Percentiles rank a stretch among this genome's conserved stretches.
phyloP scores from a whole-genome alignment of 2,888 invertebrate genomes.

The Boloria selene region DNA sequence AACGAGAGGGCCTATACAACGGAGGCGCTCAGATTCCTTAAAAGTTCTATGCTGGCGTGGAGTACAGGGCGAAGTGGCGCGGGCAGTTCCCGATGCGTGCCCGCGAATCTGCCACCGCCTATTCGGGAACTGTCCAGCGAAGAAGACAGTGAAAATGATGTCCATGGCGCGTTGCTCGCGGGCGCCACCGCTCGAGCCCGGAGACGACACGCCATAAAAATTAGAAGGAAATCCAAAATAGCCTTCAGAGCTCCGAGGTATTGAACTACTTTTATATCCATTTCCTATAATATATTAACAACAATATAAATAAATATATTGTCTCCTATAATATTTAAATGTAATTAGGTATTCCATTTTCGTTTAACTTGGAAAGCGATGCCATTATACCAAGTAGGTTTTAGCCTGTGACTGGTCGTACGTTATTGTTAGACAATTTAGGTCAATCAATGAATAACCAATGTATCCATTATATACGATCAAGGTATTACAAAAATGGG shows the following conservation, averaged over 20 bases:
- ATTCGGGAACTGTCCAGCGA: conserved; percentile 47
- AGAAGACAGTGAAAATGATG: conserved; percentile 58
- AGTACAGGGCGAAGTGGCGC: conserved; percentile 57
- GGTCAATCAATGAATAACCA: conserved; percentile 69
- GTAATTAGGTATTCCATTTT: too few relatives aligned
- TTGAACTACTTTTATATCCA: conserved; percentile 39
- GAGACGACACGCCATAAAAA: conserved; percentile 75
- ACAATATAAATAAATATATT: background rate
- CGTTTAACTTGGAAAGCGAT: background rate
- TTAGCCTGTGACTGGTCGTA: conserved; percentile 40
- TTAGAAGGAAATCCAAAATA: conserved; percentile 73
- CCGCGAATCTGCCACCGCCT: conserved; percentile 47
- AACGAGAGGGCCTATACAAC: conserved; percentile 75
- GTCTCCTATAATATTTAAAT: too few relatives aligned
- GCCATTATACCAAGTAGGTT: conserved; percentile 13
- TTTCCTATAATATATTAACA: conserved; percentile 19
- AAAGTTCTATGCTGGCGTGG: conserved; percentile 79
- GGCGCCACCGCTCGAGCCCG: conserved; percentile 71
- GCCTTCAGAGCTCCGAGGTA: conserved; percentile 71
- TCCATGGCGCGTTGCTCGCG: conserved; percentile 67
- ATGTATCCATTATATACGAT: conserved; percentile 28
- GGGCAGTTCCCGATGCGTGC: conserved; percentile 56
- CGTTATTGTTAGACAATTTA: conserved; percentile 69
- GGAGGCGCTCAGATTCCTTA: conserved; percentile 79
- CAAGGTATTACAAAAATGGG: conserved; percentile 30